Evolutionary conservation across 1,140 invertebrate genomes (phyloP), one percentile per base, ranked within the genome.

Genomic region (Megathymus violae): DNA sequence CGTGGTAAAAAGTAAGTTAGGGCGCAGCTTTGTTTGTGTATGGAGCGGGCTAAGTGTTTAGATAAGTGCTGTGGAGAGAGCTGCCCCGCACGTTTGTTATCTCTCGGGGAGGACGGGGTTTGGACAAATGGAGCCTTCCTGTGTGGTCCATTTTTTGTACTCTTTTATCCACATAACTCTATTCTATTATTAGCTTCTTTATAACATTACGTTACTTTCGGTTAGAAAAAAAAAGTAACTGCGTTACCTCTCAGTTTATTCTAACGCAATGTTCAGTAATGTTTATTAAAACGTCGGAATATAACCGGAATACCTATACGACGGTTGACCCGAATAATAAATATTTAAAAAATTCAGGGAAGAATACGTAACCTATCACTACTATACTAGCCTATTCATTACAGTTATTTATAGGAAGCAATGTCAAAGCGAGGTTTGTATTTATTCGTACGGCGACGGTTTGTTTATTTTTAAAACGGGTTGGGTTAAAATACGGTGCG

Each of bases 1-100:
- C 76, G 78, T 83, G 78, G 83, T 88, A 91, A 91, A 89, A 91
- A 90, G 77, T 82, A 73, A 88, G 86, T 88, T 88, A 80, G 80
- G 80, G 78, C 71, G 76, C 67, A 78, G 82, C 78, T 88, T 85
- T 90, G 85, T 91, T 91, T 91, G 80, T 86, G 81, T 81, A 80
- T 77, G 75, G 80, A 78, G 76, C 75, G 77, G 74, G 80, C 84
- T 83, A 82, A 91, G 88, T 91, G 88, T 91, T 91, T 91, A 87
- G 85, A 91, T 90, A 90, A 90, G 88, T 88, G 83, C 74, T 82
- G 78, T 78, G 73, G 75, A 85, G 88, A 85, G 78, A 76, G 69
- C 70, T 62, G 58, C 67, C 69, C 69, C 71, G 78, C 74, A 71
- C 85, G 85, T 88, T 88, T 88, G 88, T 89, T 91, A 91, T 91